Evolutionary conservation across 2,113 vertebrate species (phyloP).

Genomic region (pig (Sus scrofa)): T2T-Sscrofa CM000827.6:96716501-96717000

Average conservation of each 20-base stretch:
- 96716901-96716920: not conserved
- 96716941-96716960: not conserved
- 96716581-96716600: too few relatives aligned
- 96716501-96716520: too few relatives aligned
- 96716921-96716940: not conserved
- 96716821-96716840: conserved; percentile 24
- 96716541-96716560: too few relatives aligned
- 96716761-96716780: not conserved
- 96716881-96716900: not conserved
- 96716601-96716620: too few relatives aligned
- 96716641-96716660: too few relatives aligned
- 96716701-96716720: not conserved
- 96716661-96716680: too few relatives aligned
- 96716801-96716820: not conserved
- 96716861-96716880: not conserved
- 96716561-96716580: too few relatives aligned
- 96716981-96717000: not conserved
- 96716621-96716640: too few relatives aligned
- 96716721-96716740: not conserved
- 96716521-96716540: too few relatives aligned
- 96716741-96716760: not conserved
- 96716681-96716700: too few relatives aligned
- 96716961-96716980: not conserved
- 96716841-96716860: conserved; percentile 22
- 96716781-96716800: not conserved